A percentile compares a stretch with the other conserved stretches of the same genome.
Evolutionary conservation across 2,113 vertebrate genomes (phyloP).

Genomic region (Cricetomys ansorgei): DNA sequence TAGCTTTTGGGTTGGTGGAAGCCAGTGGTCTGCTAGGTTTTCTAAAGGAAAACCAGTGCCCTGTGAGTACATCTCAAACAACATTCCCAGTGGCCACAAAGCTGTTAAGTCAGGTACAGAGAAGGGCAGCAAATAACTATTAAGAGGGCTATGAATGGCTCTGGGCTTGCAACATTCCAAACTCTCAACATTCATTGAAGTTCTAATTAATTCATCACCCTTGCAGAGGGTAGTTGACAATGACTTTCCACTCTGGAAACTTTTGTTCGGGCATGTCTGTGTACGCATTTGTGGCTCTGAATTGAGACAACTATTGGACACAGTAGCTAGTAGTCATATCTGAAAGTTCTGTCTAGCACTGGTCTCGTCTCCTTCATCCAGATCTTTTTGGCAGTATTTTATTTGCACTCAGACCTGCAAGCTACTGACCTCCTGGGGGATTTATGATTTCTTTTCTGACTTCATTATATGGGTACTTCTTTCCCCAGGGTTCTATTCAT

Average conservation of each 20-base stretch:
- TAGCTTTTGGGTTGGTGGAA: background rate
- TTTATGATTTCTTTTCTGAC: slow-evolving; percentile 71
- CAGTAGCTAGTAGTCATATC: background rate
- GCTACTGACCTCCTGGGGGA: background rate
- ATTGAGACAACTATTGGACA: background rate
- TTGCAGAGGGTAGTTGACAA: background rate
- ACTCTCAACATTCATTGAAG: background rate
- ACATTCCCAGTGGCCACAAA: background rate
- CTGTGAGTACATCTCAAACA: background rate
- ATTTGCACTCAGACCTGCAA: slow-evolving; percentile 16
- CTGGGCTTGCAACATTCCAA: background rate
- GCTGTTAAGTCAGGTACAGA: background rate
- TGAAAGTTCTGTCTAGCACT: background rate
- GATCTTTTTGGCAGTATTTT: slow-evolving; percentile 4
- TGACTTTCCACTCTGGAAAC: background rate
- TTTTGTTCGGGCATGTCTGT: background rate
- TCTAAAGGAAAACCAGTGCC: background rate
- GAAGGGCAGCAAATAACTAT: background rate
- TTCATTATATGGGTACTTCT: slow-evolving; percentile 67
- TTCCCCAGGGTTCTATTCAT: slow-evolving; percentile 60
- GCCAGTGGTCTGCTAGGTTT: background rate
- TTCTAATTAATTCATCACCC: background rate
- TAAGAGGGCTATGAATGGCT: background rate
- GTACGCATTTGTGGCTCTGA: background rate
- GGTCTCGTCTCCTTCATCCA: background rate